Conservation (phyloP, 2,113 vertebrate genomes). For the Salvelinus alpinus region DNA sequence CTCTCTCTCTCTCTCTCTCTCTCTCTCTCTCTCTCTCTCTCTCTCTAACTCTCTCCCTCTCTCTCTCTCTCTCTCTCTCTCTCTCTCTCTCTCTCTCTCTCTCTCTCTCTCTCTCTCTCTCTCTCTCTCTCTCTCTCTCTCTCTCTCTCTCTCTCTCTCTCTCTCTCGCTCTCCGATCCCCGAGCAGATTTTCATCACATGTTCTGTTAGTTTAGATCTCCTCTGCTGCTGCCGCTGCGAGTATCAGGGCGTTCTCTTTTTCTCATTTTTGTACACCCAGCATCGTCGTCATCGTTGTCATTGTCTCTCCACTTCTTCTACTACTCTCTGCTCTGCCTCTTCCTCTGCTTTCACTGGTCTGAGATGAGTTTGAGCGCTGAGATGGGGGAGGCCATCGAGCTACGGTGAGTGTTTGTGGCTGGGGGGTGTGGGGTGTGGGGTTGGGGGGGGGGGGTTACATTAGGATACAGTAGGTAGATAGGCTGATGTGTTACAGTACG, state of each 20-base stretch:
- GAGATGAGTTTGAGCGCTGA: constrained; percentile 67
- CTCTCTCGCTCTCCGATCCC: constrained; percentile 7
- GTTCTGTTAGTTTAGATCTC: constrained; percentile 22
- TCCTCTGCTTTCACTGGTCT: constrained; percentile 11
- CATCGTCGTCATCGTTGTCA: not conserved
- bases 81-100: constrained; percentile 23
- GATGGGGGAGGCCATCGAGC: constrained; percentile 72
- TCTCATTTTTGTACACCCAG: not conserved
- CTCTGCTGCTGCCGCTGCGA: constrained; percentile 22
- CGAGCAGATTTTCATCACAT: constrained; percentile 7
- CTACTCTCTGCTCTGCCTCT: not conserved
- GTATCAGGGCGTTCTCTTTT: not conserved
- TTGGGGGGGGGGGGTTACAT: not conserved
- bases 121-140: too few relatives aligned
- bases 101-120: constrained; percentile 39
- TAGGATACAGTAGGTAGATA: not conserved
- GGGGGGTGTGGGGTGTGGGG: not conserved
- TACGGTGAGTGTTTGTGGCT: constrained; percentile 65
- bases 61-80: constrained; percentile 34
- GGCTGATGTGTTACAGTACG: not conserved
- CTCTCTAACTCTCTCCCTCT: constrained; percentile 26
- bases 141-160: constrained; percentile 29
- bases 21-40: constrained; percentile 41
- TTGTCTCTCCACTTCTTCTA: not conserved
- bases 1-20: constrained; percentile 25